Evolutionary conservation across 1,140 invertebrate species (phyloP), one percentile per base, ranked within the genome.

Genomic region (Pseudomyrmex pallidus): DNA sequence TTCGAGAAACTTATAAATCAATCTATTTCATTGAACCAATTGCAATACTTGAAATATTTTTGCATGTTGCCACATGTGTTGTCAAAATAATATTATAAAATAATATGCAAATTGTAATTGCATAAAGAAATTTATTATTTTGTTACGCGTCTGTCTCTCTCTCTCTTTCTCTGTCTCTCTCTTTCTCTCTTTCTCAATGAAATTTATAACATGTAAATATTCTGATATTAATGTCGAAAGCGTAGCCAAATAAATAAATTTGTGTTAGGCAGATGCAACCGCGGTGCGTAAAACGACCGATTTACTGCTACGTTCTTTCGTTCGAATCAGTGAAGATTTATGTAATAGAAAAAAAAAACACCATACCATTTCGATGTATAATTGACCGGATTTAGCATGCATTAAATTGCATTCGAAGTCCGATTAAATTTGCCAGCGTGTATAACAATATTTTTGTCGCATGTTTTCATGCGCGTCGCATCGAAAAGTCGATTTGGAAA

Each of bases 161-260:
- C 25, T 25, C 25, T 25, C 25, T 25, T 3, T 25, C 25, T 25
- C 25, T 25, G 3, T 25, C 22, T 13, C 5, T n/a, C 5, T 25
- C 2, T 25, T 2, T 25, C 25, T 25, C 3, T 25, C 1, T 25
- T 25, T 35, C 5, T 35, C 20, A 17, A 57, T 59, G 7, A 70
- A 59, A 80, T 80, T 80, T 80, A 80, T 54, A 56, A 80, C 50
- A 80, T 59, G 76, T 52, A 80, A 80, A 80, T 70, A 80, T 72
- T 72, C 67, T 56, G 54, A 80, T 80, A 80, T 80, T 80, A 80
- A 80, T 80, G 76, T 46, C 44, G 66, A 50, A 48, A 17, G 35
- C 61, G 54, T 8, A 17, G 52, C 54, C 12, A 48, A 12, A 56
- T 70, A 80, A 70, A 80, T 80, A 80, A 80, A 80, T 61, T 72